Evolutionary conservation across 2,888 invertebrate genomes (phyloP), one percentile per base, ranked within the genome.

Genomic region (Drosophila peninsularis): DNA sequence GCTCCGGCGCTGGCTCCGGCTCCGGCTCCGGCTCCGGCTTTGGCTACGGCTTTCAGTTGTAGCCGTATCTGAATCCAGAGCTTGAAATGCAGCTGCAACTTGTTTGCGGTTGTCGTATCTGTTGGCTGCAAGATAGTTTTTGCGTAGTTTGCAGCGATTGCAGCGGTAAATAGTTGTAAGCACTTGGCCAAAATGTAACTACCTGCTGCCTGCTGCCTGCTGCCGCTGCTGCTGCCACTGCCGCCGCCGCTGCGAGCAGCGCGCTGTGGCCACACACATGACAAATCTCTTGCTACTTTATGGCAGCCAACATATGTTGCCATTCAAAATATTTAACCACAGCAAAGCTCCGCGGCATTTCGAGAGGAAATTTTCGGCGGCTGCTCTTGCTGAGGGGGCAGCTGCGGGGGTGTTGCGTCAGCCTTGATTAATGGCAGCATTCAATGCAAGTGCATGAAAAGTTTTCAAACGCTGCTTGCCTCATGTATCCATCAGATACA

Each of bases 251-350:
- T 56, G 47, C 45, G 41, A 61, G 75, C 56, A 57, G 30, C 49
- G 27, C 55, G 27, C 11, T 75, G 80, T 71, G 85, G 85, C 82
- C 76, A 71, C 80, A 73, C 67, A 70, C 55, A 78, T 79, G 88
- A 90, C 90, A 90, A 90, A 90, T 90, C 82, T 82, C 80, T 73
- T 71, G 73, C 77, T 79, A 75, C 89, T 82, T 79, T 86, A 86
- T 78, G 90, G 77, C 88, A 80, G 64, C 61, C 75, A 81, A 89
- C 90, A 90, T 77, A 75, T 90, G 90, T 90, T 88, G 86, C 80
- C 90, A 78, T 86, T 88, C 90, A 89, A 90, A 90, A 90, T 89
- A 90, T 90, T 90, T 89, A 82, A 89, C 86, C 86, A 70, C 76
- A 69, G 68, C 60, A 74, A 71, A 78, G 63, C 72, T 75, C 55